These are phyloP conservation scores for Thripadectes ignobilis DNA, from an alignment of 2,797 vertebrate genomes.

Conservation along the genomic window DNA sequence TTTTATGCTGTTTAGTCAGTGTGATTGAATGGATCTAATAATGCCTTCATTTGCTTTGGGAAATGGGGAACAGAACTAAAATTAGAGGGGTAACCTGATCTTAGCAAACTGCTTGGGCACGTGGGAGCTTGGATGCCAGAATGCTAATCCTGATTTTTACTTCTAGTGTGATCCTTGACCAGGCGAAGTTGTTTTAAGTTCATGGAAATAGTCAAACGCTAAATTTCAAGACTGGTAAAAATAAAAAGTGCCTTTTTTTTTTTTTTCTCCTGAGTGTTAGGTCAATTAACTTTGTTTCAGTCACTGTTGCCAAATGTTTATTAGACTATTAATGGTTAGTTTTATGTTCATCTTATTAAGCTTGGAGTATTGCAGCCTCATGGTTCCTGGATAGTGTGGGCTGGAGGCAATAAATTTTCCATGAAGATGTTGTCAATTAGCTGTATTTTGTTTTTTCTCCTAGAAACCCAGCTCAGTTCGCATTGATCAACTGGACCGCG, in stretches of 20 bases:
- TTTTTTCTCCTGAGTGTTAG: background rate
- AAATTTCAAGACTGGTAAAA: background rate
- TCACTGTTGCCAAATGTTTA: background rate
- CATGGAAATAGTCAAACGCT: background rate
- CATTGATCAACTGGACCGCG: constrained; percentile 97
- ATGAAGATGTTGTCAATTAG: background rate
- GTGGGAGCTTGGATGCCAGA: background rate
- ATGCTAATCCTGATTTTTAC: constrained; percentile 4
- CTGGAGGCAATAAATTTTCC: background rate
- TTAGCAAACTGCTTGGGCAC: background rate
- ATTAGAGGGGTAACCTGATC: background rate
- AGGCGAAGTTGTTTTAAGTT: background rate
- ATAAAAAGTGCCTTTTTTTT: background rate
- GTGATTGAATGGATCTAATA: constrained; percentile 45
- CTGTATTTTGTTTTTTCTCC: constrained; percentile 50
- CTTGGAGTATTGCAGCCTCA: background rate
- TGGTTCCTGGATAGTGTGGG: background rate
- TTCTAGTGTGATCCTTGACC: background rate
- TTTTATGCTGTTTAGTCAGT: constrained; percentile 23
- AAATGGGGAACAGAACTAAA: background rate
- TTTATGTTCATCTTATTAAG: background rate
- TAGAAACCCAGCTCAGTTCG: constrained; percentile 98
- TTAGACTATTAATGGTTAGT: background rate
- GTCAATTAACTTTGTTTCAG: background rate
- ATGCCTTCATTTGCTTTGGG: constrained; percentile 9